Evolutionary conservation across 92 coral and sea anemone genomes (phyloP), one percentile per base, ranked within the genome.

Genomic region (Phymanthus crucifer): DNA sequence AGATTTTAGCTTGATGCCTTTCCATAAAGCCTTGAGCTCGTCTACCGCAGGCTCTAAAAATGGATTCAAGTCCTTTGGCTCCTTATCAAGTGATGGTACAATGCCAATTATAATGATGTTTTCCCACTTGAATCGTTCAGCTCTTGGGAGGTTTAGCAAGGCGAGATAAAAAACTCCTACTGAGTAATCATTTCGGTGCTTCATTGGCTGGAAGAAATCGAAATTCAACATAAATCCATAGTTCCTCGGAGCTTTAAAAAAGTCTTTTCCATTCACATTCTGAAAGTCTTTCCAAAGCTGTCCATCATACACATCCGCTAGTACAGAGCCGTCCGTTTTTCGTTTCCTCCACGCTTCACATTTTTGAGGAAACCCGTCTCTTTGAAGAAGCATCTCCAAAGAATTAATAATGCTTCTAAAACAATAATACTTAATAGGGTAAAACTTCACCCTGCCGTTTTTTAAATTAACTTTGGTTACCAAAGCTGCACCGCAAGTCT

Each of bases 341-440:
- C 71, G 40, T 74, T 70, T 69, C 47, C 86, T 78, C 87, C 89
- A 88, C 70, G 56, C 46, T 76, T 88, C 92, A 71, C 92, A 85
- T 27, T 33, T 61, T 54, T 84, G 78, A 24, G 86, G 83, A 40
- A 84, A 71, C 68, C 80, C 83, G 29, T 80, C 80, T 47, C 86
- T 29, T 72, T 80, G 78, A 2, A 85, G 73, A 54, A 85, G 66
- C 79, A 72, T 77, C 80, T 89, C 84, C 32, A 89, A 65, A 43
- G 74, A 70, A 68, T 77, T 84, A 19, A 77, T 77, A 17, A 83
- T 73, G 80, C 88, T 84, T 80, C 79, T 82, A 73, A 80, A 89
- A 70, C 92, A 89, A 72, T 80, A 89, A 33, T 86, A 90, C 32
- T 66, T 81, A 19, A 89, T 84, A 32, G 93, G 90, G 43, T 89